These are phyloP conservation scores for Polypterus senegalus DNA, from an alignment of 2,113 vertebrate species.

Conservation along the genomic window DNA sequence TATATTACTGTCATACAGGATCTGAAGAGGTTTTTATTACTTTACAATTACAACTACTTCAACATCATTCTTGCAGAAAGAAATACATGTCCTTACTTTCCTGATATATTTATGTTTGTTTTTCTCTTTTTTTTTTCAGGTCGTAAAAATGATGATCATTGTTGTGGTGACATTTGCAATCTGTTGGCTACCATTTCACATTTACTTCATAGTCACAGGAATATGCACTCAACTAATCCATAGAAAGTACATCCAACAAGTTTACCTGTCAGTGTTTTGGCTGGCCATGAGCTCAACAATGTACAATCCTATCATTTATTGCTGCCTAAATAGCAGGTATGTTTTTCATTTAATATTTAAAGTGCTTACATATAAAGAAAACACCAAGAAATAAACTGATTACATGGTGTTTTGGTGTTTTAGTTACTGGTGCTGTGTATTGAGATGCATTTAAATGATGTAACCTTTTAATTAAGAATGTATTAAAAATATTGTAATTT, in stretches of 20 bases:
- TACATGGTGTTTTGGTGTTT: no score
- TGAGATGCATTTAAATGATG: no score
- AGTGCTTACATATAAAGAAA: no score
- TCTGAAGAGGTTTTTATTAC: no score
- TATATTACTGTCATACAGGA: no score
- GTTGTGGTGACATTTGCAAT: conserved; percentile 88
- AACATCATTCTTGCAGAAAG: not conserved
- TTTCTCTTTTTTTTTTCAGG: conserved; percentile 45
- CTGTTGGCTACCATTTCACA: conserved; percentile 92
- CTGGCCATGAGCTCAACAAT: conserved; percentile 96
- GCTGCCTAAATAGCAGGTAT: conserved; percentile 93
- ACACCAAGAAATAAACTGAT: no score
- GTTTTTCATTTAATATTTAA: conserved; percentile 7
- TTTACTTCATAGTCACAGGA: conserved; percentile 82
- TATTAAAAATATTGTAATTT: no score
- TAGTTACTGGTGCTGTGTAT: no score
- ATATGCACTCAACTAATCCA: conserved; percentile 60
- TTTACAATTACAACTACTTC: no score
- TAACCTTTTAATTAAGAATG: no score
- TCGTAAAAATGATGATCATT: conserved; percentile 98
- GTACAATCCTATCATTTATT: conserved; percentile 98
- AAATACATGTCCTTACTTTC: not conserved
- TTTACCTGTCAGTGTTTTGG: conserved; percentile 88
- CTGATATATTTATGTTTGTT: conserved; percentile 4
- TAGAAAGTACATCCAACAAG: conserved; percentile 92